Conservation (phyloP, 2,797 vertebrate species). For the Dallia pectoralis region DNA sequence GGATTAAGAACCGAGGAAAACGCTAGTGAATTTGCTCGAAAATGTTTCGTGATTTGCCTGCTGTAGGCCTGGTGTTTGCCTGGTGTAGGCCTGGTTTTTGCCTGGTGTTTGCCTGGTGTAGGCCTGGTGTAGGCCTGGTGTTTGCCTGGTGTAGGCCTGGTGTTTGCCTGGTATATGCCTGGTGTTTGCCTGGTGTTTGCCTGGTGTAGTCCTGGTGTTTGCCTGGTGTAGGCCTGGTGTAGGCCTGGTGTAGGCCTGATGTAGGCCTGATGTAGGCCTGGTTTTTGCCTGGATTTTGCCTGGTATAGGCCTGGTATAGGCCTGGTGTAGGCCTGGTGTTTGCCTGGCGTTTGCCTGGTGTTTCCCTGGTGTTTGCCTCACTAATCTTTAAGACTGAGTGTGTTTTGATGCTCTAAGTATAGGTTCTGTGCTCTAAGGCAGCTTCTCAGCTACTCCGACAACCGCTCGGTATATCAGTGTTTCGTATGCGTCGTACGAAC, state of each 20-base stretch:
- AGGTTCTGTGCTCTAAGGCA: conserved; percentile 17
- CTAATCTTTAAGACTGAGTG: neutral
- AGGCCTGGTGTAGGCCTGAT: too few relatives aligned
- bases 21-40: too few relatives aligned
- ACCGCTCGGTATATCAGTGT: neutral
- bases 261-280: too few relatives aligned
- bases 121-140: conserved; percentile 11
- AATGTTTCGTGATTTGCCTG: neutral
- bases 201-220: too few relatives aligned
- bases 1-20: too few relatives aligned
- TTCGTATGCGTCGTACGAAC: neutral
- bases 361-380: neutral
- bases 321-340: too few relatives aligned
- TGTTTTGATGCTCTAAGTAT: conserved; percentile 39
- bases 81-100: neutral
- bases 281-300: too few relatives aligned
- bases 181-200: conserved; percentile 18
- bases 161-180: conserved; percentile 15
- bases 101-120: neutral
- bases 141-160: neutral
- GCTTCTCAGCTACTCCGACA: neutral
- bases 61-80: neutral
- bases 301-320: neutral
- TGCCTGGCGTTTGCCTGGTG: conserved; percentile 8
- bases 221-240: neutral